Conservation (phyloP, 2,888 invertebrate genomes). For the Rapana venosa region DNA sequence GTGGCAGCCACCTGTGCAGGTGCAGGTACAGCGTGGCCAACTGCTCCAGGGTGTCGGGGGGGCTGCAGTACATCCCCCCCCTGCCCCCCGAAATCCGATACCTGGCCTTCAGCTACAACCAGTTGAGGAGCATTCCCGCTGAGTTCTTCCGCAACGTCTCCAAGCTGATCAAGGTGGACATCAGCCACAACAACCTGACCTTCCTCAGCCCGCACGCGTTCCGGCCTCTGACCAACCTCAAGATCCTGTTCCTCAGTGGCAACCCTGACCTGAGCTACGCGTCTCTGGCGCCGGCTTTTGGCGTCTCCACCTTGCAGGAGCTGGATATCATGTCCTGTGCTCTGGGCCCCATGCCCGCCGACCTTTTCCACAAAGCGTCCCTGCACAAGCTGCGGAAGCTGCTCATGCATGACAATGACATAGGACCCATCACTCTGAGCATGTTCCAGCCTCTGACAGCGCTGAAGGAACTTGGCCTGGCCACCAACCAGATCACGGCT, state of each 20-base stretch:
- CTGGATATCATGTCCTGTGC: neutral
- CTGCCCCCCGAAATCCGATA: neutral
- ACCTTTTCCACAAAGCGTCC: neutral
- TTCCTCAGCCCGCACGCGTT: neutral
- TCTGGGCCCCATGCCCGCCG: neutral
- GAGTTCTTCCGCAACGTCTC: constrained; percentile 5
- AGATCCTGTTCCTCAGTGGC: neutral
- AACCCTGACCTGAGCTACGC: neutral
- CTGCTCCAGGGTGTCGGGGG: neutral
- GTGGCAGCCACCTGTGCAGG: neutral
- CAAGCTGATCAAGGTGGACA: neutral
- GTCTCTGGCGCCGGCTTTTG: neutral
- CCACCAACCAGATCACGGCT: neutral
- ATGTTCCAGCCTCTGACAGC: neutral
- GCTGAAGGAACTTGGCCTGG: neutral
- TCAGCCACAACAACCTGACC: constrained; percentile 2
- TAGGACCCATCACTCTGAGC: neutral
- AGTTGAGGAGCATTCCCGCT: neutral
- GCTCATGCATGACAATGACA: neutral
- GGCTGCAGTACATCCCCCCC: neutral
- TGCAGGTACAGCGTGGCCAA: neutral
- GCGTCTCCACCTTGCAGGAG: neutral
- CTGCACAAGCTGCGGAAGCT: neutral
- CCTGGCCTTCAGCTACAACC: constrained; percentile 2
- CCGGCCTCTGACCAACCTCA: neutral